Evolutionary conservation across 37 sponge, comb jelly and placozoan species (phyloP), one percentile per base, ranked within the genome.

Genomic region (Mnemiopsis leidyi): DNA sequence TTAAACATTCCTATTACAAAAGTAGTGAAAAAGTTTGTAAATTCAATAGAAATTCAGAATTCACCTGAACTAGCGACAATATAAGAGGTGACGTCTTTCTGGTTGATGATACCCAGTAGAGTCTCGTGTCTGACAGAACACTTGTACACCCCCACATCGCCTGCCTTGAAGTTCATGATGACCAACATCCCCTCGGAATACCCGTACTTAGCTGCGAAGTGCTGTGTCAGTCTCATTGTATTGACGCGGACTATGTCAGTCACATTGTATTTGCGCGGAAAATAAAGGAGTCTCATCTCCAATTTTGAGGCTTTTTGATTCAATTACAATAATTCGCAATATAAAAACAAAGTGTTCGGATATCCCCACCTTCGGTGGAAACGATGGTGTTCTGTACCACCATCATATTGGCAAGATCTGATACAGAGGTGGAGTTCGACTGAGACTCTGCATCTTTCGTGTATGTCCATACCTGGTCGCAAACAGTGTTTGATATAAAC

Each of bases 321-420:
- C n/a, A n/a, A n/a, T n/a, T n/a, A n/a, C n/a, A n/a, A n/a, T n/a
- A n/a, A n/a, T n/a, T n/a, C n/a, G n/a, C n/a, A n/a, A n/a, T n/a
- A n/a, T n/a, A n/a, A n/a, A n/a, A n/a, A n/a, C n/a, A n/a, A n/a
- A n/a, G n/a, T n/a, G n/a, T n/a, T n/a, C 20, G 25, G 75, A 29
- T 71, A 23, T 2, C 5, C 75, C 20, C 20, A 71, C 75, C 30
- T 7, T 71, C 75, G 20, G 75, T 29, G 7, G 75, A 71, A 71
- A 71, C n/a, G 5, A 71, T 71, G 75, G 75, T 71, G 75, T 71
- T 71, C 20, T 71, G 30, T 23, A 71, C 75, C 25, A 71, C 75
- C 7, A 71, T 71, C 75, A 71, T 71, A 71, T 71, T 71, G 7
- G 75, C 25, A 7, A 23, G 75, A n/a, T 71, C n/a, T 71, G 75